These are phyloP conservation scores for Drosophila asahinai DNA, from an alignment of 1,140 invertebrate species.

Conservation along the genomic window DNA sequence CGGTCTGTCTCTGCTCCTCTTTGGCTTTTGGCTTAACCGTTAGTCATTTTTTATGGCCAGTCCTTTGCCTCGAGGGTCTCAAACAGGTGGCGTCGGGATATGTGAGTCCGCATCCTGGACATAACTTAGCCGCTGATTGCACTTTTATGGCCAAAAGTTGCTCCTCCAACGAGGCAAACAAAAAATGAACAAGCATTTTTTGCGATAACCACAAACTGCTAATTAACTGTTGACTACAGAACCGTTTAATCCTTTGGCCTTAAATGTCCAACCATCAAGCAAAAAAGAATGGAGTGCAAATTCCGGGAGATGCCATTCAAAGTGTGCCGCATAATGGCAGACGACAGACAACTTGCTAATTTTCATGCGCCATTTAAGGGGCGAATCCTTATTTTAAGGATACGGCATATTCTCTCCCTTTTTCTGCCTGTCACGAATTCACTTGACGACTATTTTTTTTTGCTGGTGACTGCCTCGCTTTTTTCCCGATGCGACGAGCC, in stretches of 20 bases:
- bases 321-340: conserved; percentile 80
- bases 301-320: conserved; percentile 57
- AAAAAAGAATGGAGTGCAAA: conserved; percentile 39
- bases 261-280: conserved; percentile 21
- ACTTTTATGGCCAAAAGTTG: conserved; percentile 80
- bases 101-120: conserved; percentile 37
- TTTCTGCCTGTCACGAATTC: conserved; percentile 65
- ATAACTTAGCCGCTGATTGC: conserved; percentile 82
- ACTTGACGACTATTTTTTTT: conserved; percentile 82
- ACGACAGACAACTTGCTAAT: conserved; percentile 80
- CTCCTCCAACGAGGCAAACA: neutral
- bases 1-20: conserved; percentile 17
- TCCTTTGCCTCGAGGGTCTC: conserved; percentile 32
- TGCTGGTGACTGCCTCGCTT: conserved; percentile 16
- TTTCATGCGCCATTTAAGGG: conserved; percentile 81
- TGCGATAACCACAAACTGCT: conserved; percentile 73
- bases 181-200: conserved; percentile 16
- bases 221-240: conserved; percentile 71
- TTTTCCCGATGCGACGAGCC: conserved; percentile 41
- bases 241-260: conserved; percentile 57
- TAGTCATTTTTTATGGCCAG: conserved; percentile 59
- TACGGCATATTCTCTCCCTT: neutral
- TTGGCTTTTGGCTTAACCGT: conserved; percentile 39
- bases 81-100: conserved; percentile 57
- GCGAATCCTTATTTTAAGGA: conserved; percentile 29